Evolutionary conservation across 2,797 vertebrate species (phyloP).

Genomic region (Lindbergichthys nudifrons): DNA sequence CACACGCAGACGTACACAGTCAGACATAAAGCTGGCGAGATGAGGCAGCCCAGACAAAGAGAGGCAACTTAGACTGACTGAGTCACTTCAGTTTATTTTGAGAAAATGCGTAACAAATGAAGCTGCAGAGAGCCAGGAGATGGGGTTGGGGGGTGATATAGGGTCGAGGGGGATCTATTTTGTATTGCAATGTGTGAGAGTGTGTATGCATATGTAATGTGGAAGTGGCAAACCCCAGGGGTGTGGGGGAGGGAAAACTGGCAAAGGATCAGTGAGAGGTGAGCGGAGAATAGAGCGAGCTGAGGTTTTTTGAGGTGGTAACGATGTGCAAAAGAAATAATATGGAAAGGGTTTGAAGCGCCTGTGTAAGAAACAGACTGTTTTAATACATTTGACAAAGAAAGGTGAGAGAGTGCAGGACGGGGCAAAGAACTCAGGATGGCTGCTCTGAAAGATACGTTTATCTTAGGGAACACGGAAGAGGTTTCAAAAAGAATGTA

Average conservation of each 20-base stretch:
- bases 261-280: conserved; percentile 67
- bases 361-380: conserved; percentile 14
- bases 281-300: conserved; percentile 44
- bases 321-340: conserved; percentile 23
- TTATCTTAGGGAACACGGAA: conserved; percentile 41
- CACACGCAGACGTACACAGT: conserved; percentile 1
- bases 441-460: conserved; percentile 18
- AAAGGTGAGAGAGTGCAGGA: conserved; percentile 13
- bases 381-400: conserved; percentile 18
- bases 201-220: conserved; percentile 61
- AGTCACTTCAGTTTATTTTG: conserved; percentile 63
- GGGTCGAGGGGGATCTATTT: conserved; percentile 28
- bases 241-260: conserved; percentile 69
- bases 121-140: conserved; percentile 27
- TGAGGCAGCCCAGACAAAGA: conserved; percentile 68
- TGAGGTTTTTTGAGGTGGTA: conserved; percentile 16
- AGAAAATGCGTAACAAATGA: conserved; percentile 44
- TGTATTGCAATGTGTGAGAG: conserved; percentile 62
- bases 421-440: conserved; percentile 17
- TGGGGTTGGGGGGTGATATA: neutral
- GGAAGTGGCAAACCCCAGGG: conserved; percentile 58
- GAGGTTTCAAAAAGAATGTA: conserved; percentile 11
- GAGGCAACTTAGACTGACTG: conserved; percentile 47
- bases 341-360: conserved; percentile 12
- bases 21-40: conserved; percentile 57